A percentile compares a stretch with the other conserved stretches of the same genome.
phyloP scores from a whole-genome alignment of 2,113 vertebrate genomes.

The Petroica traversi region DNA sequence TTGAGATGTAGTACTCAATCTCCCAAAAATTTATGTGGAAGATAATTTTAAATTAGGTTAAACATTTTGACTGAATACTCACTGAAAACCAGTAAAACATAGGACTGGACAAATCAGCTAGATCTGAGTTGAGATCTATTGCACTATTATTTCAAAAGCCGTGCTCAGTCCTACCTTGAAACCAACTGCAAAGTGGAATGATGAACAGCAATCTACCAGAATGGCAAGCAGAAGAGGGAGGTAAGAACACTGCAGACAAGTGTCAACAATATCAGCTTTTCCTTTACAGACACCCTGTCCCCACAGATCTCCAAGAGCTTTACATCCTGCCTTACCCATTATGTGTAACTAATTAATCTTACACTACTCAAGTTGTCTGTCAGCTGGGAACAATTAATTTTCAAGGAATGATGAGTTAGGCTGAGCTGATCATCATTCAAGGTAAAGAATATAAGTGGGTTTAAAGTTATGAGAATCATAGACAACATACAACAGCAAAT shows the following conservation, averaged over 20 bases:
- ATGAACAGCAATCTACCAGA: neutral
- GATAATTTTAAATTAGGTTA: neutral
- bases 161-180: neutral
- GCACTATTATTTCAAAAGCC: neutral
- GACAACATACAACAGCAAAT: neutral
- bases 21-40: neutral
- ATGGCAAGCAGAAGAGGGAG: neutral
- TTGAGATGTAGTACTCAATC: neutral
- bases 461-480: neutral
- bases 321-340: neutral
- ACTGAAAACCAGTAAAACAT: neutral
- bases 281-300: neutral
- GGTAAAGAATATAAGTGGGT: neutral
- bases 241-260: neutral
- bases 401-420: neutral
- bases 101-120: neutral
- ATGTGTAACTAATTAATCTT: neutral
- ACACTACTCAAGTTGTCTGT: neutral
- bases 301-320: neutral
- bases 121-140: neutral
- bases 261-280: neutral
- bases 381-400: neutral
- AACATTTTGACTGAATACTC: neutral
- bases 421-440: neutral
- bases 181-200: neutral